Evolutionary conservation across 2,888 invertebrate genomes (phyloP).

Genomic region (Hyposoter dolosus): DNA sequence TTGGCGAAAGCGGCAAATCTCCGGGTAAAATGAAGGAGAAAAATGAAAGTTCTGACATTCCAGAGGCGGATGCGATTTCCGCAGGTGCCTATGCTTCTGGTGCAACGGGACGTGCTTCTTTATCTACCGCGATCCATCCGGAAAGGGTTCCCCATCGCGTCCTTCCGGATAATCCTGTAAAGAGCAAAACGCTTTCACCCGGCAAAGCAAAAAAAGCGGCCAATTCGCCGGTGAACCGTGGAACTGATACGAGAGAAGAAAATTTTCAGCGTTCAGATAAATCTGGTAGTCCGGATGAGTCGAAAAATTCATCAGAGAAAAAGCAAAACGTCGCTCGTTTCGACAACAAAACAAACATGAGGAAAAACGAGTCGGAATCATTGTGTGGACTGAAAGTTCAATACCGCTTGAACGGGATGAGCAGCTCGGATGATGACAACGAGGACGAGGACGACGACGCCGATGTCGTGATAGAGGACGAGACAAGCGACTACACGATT

Average conservation of each 20-base stretch:
- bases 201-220: background rate
- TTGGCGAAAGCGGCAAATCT: background rate
- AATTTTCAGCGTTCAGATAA: background rate
- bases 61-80: conserved; percentile 11
- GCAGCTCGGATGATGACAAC: conserved; percentile 69
- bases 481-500: conserved; percentile 67
- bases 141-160: background rate
- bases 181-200: background rate
- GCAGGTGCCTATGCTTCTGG: conserved; percentile 8
- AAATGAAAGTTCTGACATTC: background rate
- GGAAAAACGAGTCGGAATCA: conserved; percentile 71
- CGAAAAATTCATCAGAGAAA: conserved; percentile 15
- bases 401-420: conserved; percentile 73
- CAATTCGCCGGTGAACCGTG: conserved; percentile 5
- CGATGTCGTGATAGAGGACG: conserved; percentile 77
- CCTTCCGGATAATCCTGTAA: conserved; percentile 8
- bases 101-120: background rate
- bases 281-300: background rate
- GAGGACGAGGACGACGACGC: conserved; percentile 74
- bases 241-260: background rate
- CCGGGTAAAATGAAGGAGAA: background rate
- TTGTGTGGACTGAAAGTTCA: conserved; percentile 78
- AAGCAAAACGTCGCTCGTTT: conserved; percentile 36
- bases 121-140: background rate
- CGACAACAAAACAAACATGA: conserved; percentile 41